phyloP scores from a whole-genome alignment of 2,888 invertebrate species.

The Elegia similella region DNA sequence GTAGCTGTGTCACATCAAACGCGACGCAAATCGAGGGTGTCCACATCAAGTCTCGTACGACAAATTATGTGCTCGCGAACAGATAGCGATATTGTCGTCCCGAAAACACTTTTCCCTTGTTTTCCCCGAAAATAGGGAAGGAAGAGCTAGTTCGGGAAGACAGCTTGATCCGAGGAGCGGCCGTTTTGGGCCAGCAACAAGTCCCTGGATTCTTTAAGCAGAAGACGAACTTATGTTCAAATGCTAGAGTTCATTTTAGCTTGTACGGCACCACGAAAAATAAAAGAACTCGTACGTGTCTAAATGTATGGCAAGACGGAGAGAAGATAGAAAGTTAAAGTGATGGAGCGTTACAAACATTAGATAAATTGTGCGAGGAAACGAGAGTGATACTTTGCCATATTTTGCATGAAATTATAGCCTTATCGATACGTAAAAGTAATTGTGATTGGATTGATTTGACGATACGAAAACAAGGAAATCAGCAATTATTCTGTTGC shows the following conservation, averaged over 20 bases:
- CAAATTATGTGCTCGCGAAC: constrained; percentile 67
- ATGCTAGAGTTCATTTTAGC: constrained; percentile 46
- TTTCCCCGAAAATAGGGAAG: constrained; percentile 63
- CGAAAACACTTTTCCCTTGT: constrained; percentile 70
- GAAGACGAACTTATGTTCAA: constrained; percentile 48
- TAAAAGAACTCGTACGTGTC: constrained; percentile 57
- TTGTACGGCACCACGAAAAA: constrained; percentile 33
- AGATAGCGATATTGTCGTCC: constrained; percentile 67
- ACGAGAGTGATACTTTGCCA: constrained; percentile 37
- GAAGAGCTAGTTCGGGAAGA: constrained; percentile 68
- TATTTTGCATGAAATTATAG: constrained; percentile 24
- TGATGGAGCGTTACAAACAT: constrained; percentile 59
- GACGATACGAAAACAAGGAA: constrained; percentile 1
- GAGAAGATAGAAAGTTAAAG: constrained; percentile 59
- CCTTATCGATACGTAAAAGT: constrained; percentile 11
- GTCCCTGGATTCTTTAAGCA: constrained; percentile 47
- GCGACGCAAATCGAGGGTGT: constrained; percentile 44
- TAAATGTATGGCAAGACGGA: constrained; percentile 44
- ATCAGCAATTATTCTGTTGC: neutral
- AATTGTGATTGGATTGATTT: constrained; percentile 9
- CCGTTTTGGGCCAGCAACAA: constrained; percentile 71
- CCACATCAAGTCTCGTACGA: constrained; percentile 58
- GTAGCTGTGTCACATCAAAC: constrained; percentile 39
- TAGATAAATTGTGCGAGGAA: constrained; percentile 51
- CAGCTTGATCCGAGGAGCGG: constrained; percentile 70